These are phyloP conservation scores for Capromys pilorides DNA, from an alignment of 2,797 vertebrate species.

Conservation along the genomic window DNA sequence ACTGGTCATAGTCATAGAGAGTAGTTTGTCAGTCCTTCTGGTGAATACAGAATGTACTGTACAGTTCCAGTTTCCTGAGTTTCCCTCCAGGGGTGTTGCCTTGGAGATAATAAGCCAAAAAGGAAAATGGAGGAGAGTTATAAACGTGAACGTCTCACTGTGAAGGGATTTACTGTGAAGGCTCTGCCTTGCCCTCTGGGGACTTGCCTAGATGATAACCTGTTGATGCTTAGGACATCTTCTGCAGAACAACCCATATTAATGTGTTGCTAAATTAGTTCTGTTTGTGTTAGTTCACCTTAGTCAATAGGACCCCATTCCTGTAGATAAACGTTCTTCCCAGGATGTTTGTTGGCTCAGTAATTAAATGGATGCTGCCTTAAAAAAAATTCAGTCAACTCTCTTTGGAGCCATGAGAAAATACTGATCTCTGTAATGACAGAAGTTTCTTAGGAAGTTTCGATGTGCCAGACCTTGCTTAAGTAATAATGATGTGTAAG, in stretches of 20 bases:
- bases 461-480: neutral
- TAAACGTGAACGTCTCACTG: neutral
- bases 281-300: neutral
- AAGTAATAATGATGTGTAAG: neutral
- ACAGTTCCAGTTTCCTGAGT: neutral
- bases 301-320: neutral
- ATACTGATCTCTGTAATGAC: neutral
- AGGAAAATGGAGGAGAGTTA: neutral
- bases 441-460: neutral
- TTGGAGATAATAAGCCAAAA: neutral
- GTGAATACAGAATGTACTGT: neutral
- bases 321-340: neutral
- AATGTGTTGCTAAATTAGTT: neutral
- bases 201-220: neutral
- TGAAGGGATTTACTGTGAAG: neutral
- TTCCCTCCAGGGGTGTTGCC: slow-evolving; percentile 10
- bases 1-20: neutral
- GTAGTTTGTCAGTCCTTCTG: neutral
- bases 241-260: neutral
- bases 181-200: neutral
- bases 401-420: neutral
- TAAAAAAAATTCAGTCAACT: neutral
- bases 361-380: neutral
- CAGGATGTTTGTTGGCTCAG: slow-evolving; percentile 15
- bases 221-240: neutral